Percentiles rank a stretch among this genome's conserved stretches.
Conservation (phyloP, 2,113 vertebrate genomes). For the Gadus macrocephalus region DNA sequence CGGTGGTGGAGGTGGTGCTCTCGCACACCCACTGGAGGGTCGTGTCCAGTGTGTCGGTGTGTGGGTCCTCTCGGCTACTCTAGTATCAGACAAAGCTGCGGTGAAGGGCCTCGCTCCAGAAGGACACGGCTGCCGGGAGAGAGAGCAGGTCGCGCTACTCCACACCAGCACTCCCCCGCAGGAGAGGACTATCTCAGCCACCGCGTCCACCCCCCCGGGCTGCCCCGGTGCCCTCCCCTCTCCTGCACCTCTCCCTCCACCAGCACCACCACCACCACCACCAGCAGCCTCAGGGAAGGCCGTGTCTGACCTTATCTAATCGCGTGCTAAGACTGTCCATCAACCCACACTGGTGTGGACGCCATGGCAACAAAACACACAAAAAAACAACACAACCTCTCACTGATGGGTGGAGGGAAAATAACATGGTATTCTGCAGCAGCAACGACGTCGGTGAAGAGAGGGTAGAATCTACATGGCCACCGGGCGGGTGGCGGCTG, state of each 20-base stretch:
- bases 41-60: slow-evolving; percentile 64
- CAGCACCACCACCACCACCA: slow-evolving; percentile 33
- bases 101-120: slow-evolving; percentile 71
- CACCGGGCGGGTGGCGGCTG: slow-evolving; percentile 1
- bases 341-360: slow-evolving; percentile 28
- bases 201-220: slow-evolving; percentile 59
- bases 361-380: slow-evolving; percentile 19
- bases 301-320: slow-evolving; percentile 60
- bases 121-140: slow-evolving; percentile 67
- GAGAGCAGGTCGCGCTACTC: slow-evolving; percentile 54
- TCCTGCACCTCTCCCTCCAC: slow-evolving; percentile 53
- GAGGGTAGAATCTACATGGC: slow-evolving; percentile 19
- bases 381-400: slow-evolving; percentile 20
- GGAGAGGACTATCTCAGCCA: slow-evolving; percentile 64
- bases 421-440: neutral
- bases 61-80: slow-evolving; percentile 73
- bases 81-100: slow-evolving; percentile 68
- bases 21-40: slow-evolving; percentile 59
- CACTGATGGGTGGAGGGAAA: slow-evolving; percentile 19
- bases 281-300: slow-evolving; percentile 49
- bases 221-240: slow-evolving; percentile 44
- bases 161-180: slow-evolving; percentile 54
- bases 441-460: slow-evolving; percentile 11
- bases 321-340: slow-evolving; percentile 39
- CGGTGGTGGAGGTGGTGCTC: neutral